These are phyloP conservation scores for Deroptyus accipitrinus DNA, from an alignment of 2,113 vertebrate genomes.

Conservation along the genomic window DNA sequence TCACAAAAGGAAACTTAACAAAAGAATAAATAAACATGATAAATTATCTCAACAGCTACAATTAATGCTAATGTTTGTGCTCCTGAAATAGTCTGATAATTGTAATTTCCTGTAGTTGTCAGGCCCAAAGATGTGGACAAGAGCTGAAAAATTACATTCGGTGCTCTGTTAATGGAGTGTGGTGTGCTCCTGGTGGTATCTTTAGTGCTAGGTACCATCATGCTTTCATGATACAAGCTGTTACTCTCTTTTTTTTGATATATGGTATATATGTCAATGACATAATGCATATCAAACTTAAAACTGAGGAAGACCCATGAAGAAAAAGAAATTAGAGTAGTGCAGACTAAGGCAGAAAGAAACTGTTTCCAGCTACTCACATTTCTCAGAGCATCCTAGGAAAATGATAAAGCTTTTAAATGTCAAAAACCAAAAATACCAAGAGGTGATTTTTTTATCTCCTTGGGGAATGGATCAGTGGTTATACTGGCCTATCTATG, in stretches of 20 bases:
- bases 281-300: background rate
- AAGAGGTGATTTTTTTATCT: background rate
- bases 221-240: background rate
- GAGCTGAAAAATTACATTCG: background rate
- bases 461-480: background rate
- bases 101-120: background rate
- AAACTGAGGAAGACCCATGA: background rate
- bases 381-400: background rate
- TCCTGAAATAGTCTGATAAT: background rate
- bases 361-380: background rate
- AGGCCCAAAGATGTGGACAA: background rate
- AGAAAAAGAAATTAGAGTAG: background rate
- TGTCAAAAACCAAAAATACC: background rate
- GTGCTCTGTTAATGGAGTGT: fast-evolving
- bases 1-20: background rate
- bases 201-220: background rate
- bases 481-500: background rate
- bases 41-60: background rate
- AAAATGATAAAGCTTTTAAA: background rate
- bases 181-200: background rate
- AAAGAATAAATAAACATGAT: background rate
- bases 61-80: background rate
- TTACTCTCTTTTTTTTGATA: background rate
- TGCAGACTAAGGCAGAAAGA: background rate
- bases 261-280: background rate